Base-by-base conservation (phyloP, 2,797 vertebrate species). In the Cirrhinus molitorella region DNA sequence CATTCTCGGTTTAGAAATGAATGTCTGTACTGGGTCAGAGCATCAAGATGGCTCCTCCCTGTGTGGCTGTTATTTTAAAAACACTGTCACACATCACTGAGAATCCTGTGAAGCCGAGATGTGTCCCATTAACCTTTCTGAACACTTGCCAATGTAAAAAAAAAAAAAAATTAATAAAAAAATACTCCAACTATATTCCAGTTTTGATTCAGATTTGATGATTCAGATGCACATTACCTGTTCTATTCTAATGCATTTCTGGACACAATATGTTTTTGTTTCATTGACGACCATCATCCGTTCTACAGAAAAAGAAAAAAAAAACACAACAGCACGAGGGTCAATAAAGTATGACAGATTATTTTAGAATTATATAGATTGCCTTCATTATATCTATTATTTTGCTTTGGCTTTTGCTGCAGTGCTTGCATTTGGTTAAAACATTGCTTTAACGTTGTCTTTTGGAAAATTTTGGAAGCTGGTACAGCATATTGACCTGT, bases 51-150 rank as follows among this genome's bases (percentile, higher is more conserved):
- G 2, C 5, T 67, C 10, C 65, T n/a, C 37, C 19, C 5, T n/a
- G 34, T 40, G 65, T 21, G 19, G 34, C 11, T 43, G 66, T 45
- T 72, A 72, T 49, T 72, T 51, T 72, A 72, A 72, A 72, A 16
- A 72, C 68, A 51, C 16, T 49, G 68, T 70, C 21, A 43, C 40
- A 8, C 40, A 45, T 70, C 67, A 25, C n/a, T 45, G 40, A 23
- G 40, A 45, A 70, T 45, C 17, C 37, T 66, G 10, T 12, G 10
- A 66, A 66, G 31, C 65, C 11, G 19, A 67, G 37, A 21, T 67
- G 34, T 66, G 65, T 40, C 10, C 4, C 65, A 67, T 63, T 63
- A 31, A 31, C 14, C 10, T 40, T 40, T 37, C 31, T 13, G 17
- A 66, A 4, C 9, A 11, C 63, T 66, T 17, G 10, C 8, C 17